Percentiles rank a stretch among this genome's conserved stretches.
These are phyloP conservation scores for Meganola albula DNA, from an alignment of 2,888 invertebrate genomes.

Conservation along the genomic window DNA sequence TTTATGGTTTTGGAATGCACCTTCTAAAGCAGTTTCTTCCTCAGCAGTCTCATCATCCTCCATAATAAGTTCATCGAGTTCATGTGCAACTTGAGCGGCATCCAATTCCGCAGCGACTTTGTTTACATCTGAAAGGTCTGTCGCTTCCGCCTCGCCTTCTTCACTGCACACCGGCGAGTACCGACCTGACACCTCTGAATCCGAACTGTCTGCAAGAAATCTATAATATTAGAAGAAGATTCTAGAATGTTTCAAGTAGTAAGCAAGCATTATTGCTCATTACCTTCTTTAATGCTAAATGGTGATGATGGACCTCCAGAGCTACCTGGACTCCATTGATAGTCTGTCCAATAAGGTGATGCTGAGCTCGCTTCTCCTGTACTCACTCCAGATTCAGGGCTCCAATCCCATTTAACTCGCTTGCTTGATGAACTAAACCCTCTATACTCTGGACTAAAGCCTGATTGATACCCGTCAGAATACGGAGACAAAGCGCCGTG, in stretches of 20 bases:
- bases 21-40: constrained; percentile 43
- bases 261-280: too few relatives aligned
- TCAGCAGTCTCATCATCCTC: constrained; percentile 60
- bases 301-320: constrained; percentile 71
- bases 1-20: constrained; percentile 21
- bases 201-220: constrained; percentile 69
- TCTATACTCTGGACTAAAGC: constrained; percentile 57
- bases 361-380: constrained; percentile 51
- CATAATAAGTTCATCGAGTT: constrained; percentile 63
- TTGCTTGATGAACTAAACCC: constrained; percentile 37
- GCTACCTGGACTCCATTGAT: constrained; percentile 77
- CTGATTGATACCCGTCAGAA: constrained; percentile 59
- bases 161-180: constrained; percentile 83
- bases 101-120: constrained; percentile 35
- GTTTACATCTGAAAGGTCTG: constrained; percentile 23
- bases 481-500: constrained; percentile 51
- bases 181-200: constrained; percentile 77
- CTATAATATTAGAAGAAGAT: too few relatives aligned
- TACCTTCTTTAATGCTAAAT: constrained; percentile 57
- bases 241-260: too few relatives aligned
- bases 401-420: constrained; percentile 57
- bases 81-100: constrained; percentile 55
- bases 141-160: constrained; percentile 45
- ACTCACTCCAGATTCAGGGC: constrained; percentile 62
- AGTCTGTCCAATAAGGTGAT: constrained; percentile 59